Evolutionary conservation across 2,113 vertebrate species (phyloP), one percentile per base, ranked within the genome.

Genomic region (Ornithorhynchus anatinus): DNA sequence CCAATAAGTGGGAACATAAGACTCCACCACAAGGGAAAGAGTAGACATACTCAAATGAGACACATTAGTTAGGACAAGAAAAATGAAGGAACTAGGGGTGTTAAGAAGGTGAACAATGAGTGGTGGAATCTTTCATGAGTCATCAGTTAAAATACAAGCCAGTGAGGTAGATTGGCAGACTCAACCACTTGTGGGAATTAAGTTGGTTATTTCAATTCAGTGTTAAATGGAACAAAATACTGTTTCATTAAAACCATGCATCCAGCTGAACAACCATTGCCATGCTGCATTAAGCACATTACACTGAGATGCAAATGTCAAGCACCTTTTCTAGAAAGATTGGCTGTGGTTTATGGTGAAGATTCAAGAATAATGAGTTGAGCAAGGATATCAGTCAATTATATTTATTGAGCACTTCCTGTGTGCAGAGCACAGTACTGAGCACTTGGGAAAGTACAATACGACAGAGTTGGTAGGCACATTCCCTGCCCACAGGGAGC

Each of bases 171-270:
- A 5, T 3, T 47, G 51, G 44, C 11, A 50, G 22, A 69, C 25
- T 60, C 56, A 61, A 50, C 22, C 57, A 54, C 47, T 8, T 52
- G 20, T 23, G 14, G 48, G 32, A 66, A 62, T 40, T 54, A 4
- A 44, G 10, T 6, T 23, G 23, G n/a, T n/a, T 45, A 5, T 14
- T 29, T 60, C 37, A 20, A 54, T 25, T 59, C 23, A 12, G 14
- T 16, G 40, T 17, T 48, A 29, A 50, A 27, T 84, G 43, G 23
- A 40, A 62, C n/a, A 42, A 10, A 80, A 71, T 43, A 58, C 74
- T 80, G 2, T 79, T 58, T 25, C n/a, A 60, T 42, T 80, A 81
- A 80, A 69, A 69, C 59, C 43, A 59, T 32, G 19, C 19, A 52
- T 17, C 33, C 82, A 84, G 61, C 61, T 39, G 73, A 70, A 20